phyloP scores from a whole-genome alignment of 2,797 vertebrate genomes.

The Carcharodon carcharias region DNA sequence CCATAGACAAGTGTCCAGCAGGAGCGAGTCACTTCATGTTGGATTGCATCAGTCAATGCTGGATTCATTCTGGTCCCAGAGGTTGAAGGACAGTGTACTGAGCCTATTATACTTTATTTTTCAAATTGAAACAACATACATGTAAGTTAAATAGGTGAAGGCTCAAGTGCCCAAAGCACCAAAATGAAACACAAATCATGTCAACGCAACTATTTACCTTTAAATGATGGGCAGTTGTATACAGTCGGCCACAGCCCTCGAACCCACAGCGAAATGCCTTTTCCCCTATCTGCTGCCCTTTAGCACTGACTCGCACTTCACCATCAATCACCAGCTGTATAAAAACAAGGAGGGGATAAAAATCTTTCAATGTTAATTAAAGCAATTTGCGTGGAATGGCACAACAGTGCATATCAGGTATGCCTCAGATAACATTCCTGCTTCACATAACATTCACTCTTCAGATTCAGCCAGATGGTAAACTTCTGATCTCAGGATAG shows the following conservation, averaged over 20 bases:
- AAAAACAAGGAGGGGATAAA: constrained; percentile 17
- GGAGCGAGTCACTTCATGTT: not conserved
- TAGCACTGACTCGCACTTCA: constrained; percentile 51
- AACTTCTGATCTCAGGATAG: not conserved
- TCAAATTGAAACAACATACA: not conserved
- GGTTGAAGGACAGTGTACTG: not conserved
- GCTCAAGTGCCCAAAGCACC: not conserved
- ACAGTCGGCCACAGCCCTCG: constrained; percentile 64
- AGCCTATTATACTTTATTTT: not conserved
- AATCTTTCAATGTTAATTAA: not conserved
- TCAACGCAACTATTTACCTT: constrained; percentile 56
- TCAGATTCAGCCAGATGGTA: not conserved
- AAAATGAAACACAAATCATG: not conserved
- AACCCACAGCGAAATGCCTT: constrained; percentile 63
- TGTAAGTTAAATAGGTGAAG: not conserved
- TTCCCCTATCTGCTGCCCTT: constrained; percentile 53
- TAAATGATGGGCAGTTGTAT: constrained; percentile 67
- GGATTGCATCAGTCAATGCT: not conserved
- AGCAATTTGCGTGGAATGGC: not conserved
- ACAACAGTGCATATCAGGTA: no score
- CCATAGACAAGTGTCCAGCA: not conserved
- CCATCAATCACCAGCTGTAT: constrained; percentile 57
- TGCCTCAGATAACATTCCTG: not conserved
- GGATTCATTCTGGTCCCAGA: not conserved
- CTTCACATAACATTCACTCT: not conserved